Conservation (phyloP, 2,888 invertebrate species). For the Lepetodrilus schrolli region DNA sequence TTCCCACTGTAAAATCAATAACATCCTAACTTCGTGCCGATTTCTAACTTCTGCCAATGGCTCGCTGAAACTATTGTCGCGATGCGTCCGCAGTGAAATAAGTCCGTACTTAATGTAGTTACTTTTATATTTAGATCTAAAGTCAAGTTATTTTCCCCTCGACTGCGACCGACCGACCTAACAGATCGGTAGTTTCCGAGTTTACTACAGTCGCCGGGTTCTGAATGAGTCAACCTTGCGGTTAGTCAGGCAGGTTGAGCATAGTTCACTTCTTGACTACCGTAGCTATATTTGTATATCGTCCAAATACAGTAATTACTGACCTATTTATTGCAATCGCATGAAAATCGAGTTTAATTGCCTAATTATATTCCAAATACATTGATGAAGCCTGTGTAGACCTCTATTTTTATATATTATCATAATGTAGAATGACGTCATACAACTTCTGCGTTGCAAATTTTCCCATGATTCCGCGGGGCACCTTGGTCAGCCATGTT, state of each 20-base stretch:
- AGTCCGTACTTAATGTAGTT: neutral
- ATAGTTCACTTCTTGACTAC: neutral
- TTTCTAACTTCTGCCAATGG: neutral
- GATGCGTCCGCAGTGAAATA: too few relatives aligned
- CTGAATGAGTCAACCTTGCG: neutral
- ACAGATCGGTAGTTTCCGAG: neutral
- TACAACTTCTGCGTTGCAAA: slow-evolving; percentile 35
- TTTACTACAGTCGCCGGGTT: slow-evolving; percentile 3
- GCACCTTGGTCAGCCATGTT: slow-evolving; percentile 42
- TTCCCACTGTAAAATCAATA: slow-evolving; percentile 10
- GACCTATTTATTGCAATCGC: neutral
- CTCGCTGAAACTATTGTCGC: neutral
- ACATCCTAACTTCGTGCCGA: neutral
- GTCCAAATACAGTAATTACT: neutral
- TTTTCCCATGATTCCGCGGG: slow-evolving; percentile 44
- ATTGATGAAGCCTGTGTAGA: neutral
- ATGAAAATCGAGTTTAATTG: too few relatives aligned
- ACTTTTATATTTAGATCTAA: neutral
- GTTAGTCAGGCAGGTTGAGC: neutral
- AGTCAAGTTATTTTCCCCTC: neutral
- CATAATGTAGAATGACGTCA: slow-evolving; percentile 44
- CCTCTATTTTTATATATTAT: slow-evolving; percentile 33
- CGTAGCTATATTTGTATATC: neutral
- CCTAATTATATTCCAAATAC: too few relatives aligned
- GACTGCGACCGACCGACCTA: neutral